phyloP scores from a whole-genome alignment of 2,113 vertebrate species.

The Gnathonemus longibarbis region DNA sequence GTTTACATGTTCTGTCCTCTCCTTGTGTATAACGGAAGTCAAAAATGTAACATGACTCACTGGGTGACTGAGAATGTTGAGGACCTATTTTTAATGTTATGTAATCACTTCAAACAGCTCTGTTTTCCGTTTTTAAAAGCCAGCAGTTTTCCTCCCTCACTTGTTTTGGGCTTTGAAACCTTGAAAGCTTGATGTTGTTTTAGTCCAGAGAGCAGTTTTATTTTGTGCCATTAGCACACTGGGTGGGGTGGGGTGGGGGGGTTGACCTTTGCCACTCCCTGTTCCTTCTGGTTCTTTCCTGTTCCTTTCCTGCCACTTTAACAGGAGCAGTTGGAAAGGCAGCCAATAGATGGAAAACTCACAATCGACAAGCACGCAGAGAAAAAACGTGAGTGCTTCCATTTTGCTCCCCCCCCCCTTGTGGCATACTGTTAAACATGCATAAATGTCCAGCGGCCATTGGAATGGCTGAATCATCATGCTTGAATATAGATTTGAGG shows the following conservation, averaged over 20 bases:
- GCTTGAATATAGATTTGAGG: not conserved
- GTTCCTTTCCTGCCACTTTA: constrained; percentile 26
- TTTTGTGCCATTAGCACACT: not conserved
- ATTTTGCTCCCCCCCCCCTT: too few species aligned
- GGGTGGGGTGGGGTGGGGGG: not conserved
- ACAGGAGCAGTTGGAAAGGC: constrained; percentile 74
- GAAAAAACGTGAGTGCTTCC: constrained; percentile 71
- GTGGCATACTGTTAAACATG: not conserved
- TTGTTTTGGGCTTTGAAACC: not conserved
- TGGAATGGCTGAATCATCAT: not conserved
- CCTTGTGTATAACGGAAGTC: not conserved
- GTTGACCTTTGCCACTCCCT: not conserved
- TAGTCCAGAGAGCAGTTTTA: not conserved
- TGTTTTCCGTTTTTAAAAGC: not conserved
- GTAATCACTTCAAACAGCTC: not conserved
- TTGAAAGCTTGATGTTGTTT: not conserved
- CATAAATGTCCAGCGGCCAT: not conserved
- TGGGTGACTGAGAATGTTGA: not conserved
- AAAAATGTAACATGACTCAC: constrained; percentile 14
- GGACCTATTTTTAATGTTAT: constrained; percentile 1
- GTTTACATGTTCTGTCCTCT: constrained; percentile 8
- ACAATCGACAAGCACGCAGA: constrained; percentile 66
- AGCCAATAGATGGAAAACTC: constrained; percentile 65
- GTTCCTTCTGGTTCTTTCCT: not conserved
- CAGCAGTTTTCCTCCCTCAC: not conserved